Conservation (phyloP, 1,140 invertebrate genomes). For the Caenorhabditis brenneri region DNA sequence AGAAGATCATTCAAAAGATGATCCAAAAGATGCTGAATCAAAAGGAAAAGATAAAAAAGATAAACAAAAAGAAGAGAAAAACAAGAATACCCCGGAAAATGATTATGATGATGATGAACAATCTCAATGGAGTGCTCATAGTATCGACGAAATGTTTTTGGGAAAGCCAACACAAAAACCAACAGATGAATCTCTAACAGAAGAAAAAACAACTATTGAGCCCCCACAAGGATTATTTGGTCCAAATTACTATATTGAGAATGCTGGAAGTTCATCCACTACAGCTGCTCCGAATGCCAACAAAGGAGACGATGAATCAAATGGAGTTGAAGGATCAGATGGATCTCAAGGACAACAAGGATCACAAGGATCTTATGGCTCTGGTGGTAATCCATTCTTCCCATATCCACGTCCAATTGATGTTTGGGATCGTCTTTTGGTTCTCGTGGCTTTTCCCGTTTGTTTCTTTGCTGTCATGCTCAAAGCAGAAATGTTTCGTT, state of each 20-base stretch:
- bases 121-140: too few species aligned
- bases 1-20: neutral
- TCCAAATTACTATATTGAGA: neutral
- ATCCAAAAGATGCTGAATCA: neutral
- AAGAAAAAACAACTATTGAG: neutral
- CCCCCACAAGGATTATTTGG: neutral
- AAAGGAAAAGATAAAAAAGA: neutral
- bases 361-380: neutral
- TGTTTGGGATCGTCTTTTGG: constrained; percentile 13
- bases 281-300: neutral
- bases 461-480: constrained; percentile 29
- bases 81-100: neutral
- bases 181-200: neutral
- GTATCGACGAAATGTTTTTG: neutral
- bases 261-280: neutral
- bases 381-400: neutral
- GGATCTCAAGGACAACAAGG: too few species aligned
- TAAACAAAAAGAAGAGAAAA: neutral
- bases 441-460: neutral
- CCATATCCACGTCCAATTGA: constrained; percentile 25
- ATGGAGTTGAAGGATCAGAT: neutral
- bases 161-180: neutral
- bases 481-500: constrained; percentile 36
- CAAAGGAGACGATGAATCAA: neutral
- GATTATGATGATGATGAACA: neutral